phyloP scores from a whole-genome alignment of 2,888 invertebrate species.

The Mayetiola destructor region DNA sequence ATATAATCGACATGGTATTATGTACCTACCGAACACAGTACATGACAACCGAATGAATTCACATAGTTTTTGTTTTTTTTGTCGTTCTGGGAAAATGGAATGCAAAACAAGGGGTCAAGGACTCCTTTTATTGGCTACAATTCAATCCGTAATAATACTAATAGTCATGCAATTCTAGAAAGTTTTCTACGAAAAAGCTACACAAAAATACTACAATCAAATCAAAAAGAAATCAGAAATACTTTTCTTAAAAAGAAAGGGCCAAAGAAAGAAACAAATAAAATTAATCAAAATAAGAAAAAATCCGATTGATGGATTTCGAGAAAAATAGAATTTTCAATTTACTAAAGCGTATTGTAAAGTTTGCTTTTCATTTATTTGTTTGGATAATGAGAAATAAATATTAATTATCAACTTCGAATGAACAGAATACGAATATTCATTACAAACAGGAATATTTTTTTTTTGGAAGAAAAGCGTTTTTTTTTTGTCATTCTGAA shows the following conservation, averaged over 20 bases:
- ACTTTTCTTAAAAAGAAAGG: background rate
- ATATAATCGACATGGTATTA: too few relatives aligned
- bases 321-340: background rate
- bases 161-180: background rate
- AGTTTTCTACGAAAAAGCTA: background rate
- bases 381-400: too few relatives aligned
- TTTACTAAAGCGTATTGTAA: background rate
- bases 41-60: too few relatives aligned
- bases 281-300: background rate
- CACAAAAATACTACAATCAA: background rate
- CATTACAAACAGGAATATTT: too few relatives aligned
- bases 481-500: too few relatives aligned
- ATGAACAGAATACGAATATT: too few relatives aligned
- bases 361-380: too few relatives aligned
- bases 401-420: too few relatives aligned
- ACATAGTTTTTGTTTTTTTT: too few relatives aligned
- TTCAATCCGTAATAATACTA: background rate
- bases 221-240: background rate
- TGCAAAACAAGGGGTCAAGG: too few relatives aligned
- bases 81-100: too few relatives aligned
- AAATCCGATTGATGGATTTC: background rate
- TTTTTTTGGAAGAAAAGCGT: too few relatives aligned
- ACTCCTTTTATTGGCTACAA: background rate
- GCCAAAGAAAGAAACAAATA: background rate
- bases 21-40: slow-evolving; percentile 9